Base-by-base conservation (phyloP, 2,113 vertebrate genomes). In the Heterochromis multidens region DNA sequence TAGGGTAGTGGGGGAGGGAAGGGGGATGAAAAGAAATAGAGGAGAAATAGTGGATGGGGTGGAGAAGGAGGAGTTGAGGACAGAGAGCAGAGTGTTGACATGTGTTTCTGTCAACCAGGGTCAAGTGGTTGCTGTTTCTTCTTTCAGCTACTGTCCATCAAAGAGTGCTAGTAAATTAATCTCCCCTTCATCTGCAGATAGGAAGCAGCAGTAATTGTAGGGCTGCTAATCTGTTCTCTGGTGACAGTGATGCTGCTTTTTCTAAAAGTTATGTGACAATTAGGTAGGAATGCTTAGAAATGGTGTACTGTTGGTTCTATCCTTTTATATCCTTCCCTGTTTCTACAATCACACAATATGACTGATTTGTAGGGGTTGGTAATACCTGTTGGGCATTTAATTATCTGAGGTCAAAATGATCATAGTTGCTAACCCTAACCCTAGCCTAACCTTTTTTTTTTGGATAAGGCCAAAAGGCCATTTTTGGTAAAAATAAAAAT, bases 61-160 rank as follows among this genome's bases (percentile, higher is more conserved):
- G 80, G 87, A 23, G 82, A 37, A 86, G 90, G 88, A 85, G 72
- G 84, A 85, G 79, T 52, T 23, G 63, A 67, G 81, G 74, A 91
- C 84, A 80, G 86, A 70, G 86, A 83, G 85, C 83, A 87, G 27
- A 88, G 88, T 93, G 92, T 92, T 92, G 91, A 92, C 92, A 92
- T 77, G 90, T 92, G 87, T 92, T 93, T 92, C 85, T 91, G 92
- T 91, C 91, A 95, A 80, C 61, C 21, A 35, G 88, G 92, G 92
- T 93, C 92, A 94, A 91, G 85, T 31, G 31, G 70, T 80, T 87
- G 86, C 80, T 89, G 81, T 85, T 19, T 80, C 63, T 77, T 89
- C 91, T 90, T 92, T 90, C 88, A 90, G 81, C 76, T 80, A 84
- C 87, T 63, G 78, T 90, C 90, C 88, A 81, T 93, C 90, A 93